Evolutionary conservation across 2,797 vertebrate species (phyloP), one percentile per base, ranked within the genome.

Genomic region (Gallinago solitaria): DNA sequence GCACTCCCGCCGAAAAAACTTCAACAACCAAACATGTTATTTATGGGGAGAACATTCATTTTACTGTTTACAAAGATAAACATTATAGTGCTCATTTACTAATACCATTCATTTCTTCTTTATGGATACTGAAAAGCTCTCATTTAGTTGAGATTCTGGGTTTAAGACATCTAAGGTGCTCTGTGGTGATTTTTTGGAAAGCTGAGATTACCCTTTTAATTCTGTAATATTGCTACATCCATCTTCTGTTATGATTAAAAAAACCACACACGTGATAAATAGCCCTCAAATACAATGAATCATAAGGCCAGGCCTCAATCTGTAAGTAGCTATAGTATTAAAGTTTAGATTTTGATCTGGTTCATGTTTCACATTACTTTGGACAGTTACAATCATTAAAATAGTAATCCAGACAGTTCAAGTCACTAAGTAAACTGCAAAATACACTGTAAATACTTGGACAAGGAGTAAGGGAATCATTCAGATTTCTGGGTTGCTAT

Each of bases 291-390:
- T 57, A 28, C 54, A 85, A 2, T 74, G 59, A 68, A 81, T 80
- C 30, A 19, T 87, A 84, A 93, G 43, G 35, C 73, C 39, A 76
- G 83, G 8, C n/a, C 57, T 88, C 47, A 77, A 18, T 77, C 41
- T 75, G 16, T 25, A 69, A 32, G 25, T 24, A 48, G 65, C 59
- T 81, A 21, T 39, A 68, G 30, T 12, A 51, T 63, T 69, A 59
- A 35, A 41, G 80, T 95, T 45, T 64, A 69, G 25, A 54, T 67
- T 90, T 87, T 89, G 28, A 25, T 51, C 16, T 76, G 33, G 27
- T 18, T 90, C 21, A 69, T 77, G 61, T 59, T 94, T 93, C 53
- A 91, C 25, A 65, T 94, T 70, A 91, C 39, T 93, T 81, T 74
- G 91, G 76, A 43, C 12, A 57, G 41, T 71, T 43, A 33, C 25